These are phyloP conservation scores for Metallyticus violacea DNA, from an alignment of 2,888 invertebrate genomes.

Conservation along the genomic window DNA sequence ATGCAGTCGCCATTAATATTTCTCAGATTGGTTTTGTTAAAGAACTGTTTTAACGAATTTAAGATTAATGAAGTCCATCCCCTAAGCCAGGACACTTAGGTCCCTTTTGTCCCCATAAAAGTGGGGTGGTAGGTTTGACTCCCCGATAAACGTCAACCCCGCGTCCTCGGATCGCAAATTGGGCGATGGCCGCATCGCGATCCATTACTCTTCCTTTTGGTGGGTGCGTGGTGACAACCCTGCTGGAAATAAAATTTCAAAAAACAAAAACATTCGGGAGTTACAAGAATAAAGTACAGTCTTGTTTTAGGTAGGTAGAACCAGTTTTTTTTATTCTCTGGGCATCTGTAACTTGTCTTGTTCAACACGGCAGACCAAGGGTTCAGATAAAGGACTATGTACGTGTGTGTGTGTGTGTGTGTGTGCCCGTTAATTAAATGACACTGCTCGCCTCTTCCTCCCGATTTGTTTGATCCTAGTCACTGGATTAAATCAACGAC, in stretches of 20 bases:
- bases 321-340: slow-evolving; percentile 6
- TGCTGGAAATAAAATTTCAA: not conserved
- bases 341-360: slow-evolving; percentile 6
- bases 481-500: not conserved
- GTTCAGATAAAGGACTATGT: not conserved
- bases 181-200: not conserved
- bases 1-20: too few species aligned
- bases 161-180: slow-evolving; percentile 13
- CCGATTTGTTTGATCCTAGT: not conserved
- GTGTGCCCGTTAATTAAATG: not conserved
- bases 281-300: slow-evolving; percentile 16
- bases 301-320: slow-evolving; percentile 12
- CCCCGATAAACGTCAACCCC: slow-evolving; percentile 10
- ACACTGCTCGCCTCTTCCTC: not conserved
- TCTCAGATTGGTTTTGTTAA: too few species aligned
- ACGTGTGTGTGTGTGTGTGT: not conserved
- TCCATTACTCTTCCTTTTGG: slow-evolving; percentile 8
- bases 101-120: not conserved
- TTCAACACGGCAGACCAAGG: not conserved
- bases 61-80: not conserved
- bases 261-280: slow-evolving; percentile 12
- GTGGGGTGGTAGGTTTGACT: not conserved
- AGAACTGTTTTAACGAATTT: too few species aligned
- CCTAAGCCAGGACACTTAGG: too few species aligned
- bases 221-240: not conserved